Conservation (phyloP, 2,113 vertebrate genomes). For the Bolborhynchus lineola region DNA sequence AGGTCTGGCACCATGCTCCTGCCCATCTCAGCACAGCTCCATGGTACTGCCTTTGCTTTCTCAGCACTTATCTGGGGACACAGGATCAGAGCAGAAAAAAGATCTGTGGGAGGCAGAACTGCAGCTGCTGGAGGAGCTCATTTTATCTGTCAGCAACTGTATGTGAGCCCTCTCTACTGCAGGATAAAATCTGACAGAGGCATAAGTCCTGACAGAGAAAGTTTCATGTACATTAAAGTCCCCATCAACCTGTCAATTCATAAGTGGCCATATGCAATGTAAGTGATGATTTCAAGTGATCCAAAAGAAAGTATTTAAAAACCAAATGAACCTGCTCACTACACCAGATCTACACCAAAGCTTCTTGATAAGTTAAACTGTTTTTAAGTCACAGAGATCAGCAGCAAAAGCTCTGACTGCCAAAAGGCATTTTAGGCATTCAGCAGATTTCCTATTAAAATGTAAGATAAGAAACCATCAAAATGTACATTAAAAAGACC, state of each 20-base stretch:
- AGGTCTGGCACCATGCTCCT: fast-evolving
- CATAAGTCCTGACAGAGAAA: constrained; percentile 55
- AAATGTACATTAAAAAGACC: constrained; percentile 15
- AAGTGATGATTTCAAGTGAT: constrained; percentile 58
- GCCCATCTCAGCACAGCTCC: fast-evolving
- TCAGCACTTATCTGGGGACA: not conserved
- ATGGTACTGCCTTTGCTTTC: not conserved
- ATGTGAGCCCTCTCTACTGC: constrained; percentile 46
- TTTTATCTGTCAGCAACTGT: constrained; percentile 64
- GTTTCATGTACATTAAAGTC: constrained; percentile 60
- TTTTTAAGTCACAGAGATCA: not conserved
- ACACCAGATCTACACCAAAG: constrained; percentile 37
- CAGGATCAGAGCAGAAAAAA: not conserved
- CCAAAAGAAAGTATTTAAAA: constrained; percentile 46
- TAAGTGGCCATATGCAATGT: constrained; percentile 30
- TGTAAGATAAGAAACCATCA: constrained; percentile 41
- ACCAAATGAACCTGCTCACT: constrained; percentile 8
- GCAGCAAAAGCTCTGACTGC: constrained; percentile 37
- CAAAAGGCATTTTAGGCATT: constrained; percentile 55
- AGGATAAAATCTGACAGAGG: constrained; percentile 65
- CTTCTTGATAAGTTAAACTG: constrained; percentile 38
- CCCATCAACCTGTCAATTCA: constrained; percentile 62
- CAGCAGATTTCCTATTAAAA: constrained; percentile 48
- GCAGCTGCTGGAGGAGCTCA: constrained; percentile 62
- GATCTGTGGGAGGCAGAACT: constrained; percentile 27